phyloP scores from a whole-genome alignment of 2,888 invertebrate genomes.

The Nycteola revayana region DNA sequence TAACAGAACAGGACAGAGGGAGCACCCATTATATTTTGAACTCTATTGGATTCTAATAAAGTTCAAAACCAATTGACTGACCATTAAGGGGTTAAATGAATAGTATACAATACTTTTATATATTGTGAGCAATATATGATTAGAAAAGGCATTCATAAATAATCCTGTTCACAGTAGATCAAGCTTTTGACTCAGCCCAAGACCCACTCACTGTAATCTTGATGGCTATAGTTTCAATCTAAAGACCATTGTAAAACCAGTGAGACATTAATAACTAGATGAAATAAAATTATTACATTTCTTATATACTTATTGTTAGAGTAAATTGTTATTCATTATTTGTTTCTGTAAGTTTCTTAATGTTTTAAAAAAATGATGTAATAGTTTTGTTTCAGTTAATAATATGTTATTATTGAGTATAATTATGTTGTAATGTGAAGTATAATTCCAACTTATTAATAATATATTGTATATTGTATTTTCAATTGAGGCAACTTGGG shows the following conservation, averaged over 20 bases:
- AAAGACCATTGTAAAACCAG: slow-evolving; percentile 58
- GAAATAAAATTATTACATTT: slow-evolving; percentile 47
- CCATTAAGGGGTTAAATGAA: no score
- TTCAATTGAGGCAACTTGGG: slow-evolving; percentile 60
- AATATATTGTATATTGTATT: no score
- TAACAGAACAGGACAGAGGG: no score
- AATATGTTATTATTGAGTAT: slow-evolving; percentile 11
- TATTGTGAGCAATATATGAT: slow-evolving; percentile 55
- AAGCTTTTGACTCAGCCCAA: slow-evolving; percentile 51
- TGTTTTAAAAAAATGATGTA: slow-evolving; percentile 1
- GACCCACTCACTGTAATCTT: slow-evolving; percentile 67
- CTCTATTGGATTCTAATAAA: no score
- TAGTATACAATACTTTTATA: no score
- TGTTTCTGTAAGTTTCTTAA: not conserved
- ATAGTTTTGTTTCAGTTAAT: slow-evolving; percentile 40
- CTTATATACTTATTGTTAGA: not conserved
- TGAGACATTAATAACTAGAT: slow-evolving; percentile 46
- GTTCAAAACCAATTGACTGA: no score
- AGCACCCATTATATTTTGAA: no score
- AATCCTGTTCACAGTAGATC: slow-evolving; percentile 37
- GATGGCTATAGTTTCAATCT: slow-evolving; percentile 52
- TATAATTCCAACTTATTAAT: no score
- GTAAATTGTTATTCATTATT: slow-evolving; percentile 3
- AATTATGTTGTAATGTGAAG: no score
- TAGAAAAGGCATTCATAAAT: slow-evolving; percentile 65